Evolutionary conservation across 2,113 vertebrate genomes (phyloP), one percentile per base, ranked within the genome.

Genomic region (Lepisosteus oculatus): DNA sequence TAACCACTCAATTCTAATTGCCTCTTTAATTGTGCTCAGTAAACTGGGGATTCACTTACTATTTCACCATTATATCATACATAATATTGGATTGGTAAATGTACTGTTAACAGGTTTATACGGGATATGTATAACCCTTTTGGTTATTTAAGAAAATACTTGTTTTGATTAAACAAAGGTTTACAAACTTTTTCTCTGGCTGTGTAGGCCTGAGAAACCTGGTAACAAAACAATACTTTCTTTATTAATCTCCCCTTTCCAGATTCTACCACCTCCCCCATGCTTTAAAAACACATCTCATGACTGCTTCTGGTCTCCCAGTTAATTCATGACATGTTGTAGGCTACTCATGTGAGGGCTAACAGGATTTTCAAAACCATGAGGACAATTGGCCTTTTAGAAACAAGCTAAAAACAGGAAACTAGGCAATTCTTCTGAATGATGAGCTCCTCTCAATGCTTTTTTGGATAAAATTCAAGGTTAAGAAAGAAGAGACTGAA

Each of bases 261-360:
- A 29, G 47, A 51, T 9, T 51, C 47, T 51, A 9, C 47, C 47
- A 51, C 47, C 47, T 6, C 47, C 47, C 47, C 47, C 56, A 68
- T 67, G 42, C 65, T 80, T 74, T 82, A 81, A 84, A 87, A 85
- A 82, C 77, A 69, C 54, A 86, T 93, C 90, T 88, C 74, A 84
- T 93, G 90, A 93, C 91, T 87, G 69, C 65, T 71, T 81, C 56
- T 67, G 79, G 78, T 85, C 84, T 84, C 43, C 69, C 71, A 83
- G 81, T 83, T 90, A 91, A 91, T 90, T 81, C 86, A 83, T 72
- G 84, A 86, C 90, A 89, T 87, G 86, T 89, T 79, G 84, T 73
- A 51, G 47, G 47, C 47, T 51, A 76, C 87, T 88, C 91, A 89
- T 90, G 90, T 93, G 91, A 93, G 79, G 62, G 78, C 81, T 89